phyloP scores from a whole-genome alignment of 2,797 vertebrate species.

The Botia kubotai region DNA sequence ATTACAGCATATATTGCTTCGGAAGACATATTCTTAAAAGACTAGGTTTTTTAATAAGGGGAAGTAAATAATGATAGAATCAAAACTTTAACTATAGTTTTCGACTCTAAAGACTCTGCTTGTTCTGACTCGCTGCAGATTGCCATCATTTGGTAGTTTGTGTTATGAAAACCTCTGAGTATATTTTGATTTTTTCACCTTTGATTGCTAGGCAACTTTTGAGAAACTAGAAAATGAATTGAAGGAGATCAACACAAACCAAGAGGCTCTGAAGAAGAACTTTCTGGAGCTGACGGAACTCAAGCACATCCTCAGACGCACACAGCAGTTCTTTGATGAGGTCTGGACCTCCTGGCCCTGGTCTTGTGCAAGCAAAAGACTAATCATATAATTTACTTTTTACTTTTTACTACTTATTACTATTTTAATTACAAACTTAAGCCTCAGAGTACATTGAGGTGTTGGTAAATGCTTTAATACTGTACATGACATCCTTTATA shows the following conservation, averaged over 20 bases:
- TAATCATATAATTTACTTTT: not conserved
- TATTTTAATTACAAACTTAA: not conserved
- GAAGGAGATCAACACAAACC: slow-evolving; percentile 98
- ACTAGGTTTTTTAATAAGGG: too few relatives aligned
- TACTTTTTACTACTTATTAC: not conserved
- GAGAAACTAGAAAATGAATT: slow-evolving; percentile 98
- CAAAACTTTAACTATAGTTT: too few relatives aligned
- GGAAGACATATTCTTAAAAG: too few relatives aligned
- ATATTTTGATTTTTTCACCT: slow-evolving; percentile 10
- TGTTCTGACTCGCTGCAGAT: too few relatives aligned
- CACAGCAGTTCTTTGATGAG: slow-evolving; percentile 99
- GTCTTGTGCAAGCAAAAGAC: not conserved
- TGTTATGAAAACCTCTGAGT: too few relatives aligned
- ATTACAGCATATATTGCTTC: too few relatives aligned
- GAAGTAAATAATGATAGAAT: too few relatives aligned
- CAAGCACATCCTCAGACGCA: slow-evolving; percentile 96
- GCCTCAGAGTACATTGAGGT: not conserved
- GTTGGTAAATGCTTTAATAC: not conserved
- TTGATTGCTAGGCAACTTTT: slow-evolving; percentile 87
- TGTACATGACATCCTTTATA: not conserved
- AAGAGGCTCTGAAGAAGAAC: slow-evolving; percentile 96
- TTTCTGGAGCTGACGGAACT: slow-evolving; percentile 96
- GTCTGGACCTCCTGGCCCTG: slow-evolving; percentile 74
- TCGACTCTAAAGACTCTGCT: too few relatives aligned
- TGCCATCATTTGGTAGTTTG: too few relatives aligned